phyloP scores from a whole-genome alignment of 2,113 vertebrate genomes.

The Heterotilapia buettikoferi region DNA sequence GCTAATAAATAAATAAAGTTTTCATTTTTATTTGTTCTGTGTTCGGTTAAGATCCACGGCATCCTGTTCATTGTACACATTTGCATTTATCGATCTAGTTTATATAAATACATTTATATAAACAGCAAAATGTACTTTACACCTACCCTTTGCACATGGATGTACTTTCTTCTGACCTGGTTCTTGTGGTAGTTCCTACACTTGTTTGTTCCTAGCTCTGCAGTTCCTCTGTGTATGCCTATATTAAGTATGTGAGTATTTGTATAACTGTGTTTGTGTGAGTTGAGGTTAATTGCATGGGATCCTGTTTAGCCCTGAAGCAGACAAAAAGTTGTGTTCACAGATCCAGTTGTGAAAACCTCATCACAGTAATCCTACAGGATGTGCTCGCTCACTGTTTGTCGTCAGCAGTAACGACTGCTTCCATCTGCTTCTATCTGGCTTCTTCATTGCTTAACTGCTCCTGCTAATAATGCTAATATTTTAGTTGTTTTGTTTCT shows the following conservation, averaged over 20 bases:
- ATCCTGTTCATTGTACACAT: not conserved
- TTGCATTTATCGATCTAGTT: constrained; percentile 23
- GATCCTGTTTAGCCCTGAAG: not conserved
- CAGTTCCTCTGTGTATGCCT: not conserved
- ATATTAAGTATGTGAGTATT: not conserved
- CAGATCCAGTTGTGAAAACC: constrained; percentile 26
- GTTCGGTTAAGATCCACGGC: not conserved
- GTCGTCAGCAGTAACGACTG: constrained; percentile 18
- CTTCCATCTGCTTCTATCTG: constrained; percentile 22
- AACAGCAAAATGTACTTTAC: not conserved
- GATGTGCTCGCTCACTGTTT: constrained; percentile 6
- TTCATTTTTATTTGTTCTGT: not conserved
- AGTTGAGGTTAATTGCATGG: constrained; percentile 26
- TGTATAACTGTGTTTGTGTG: not conserved
- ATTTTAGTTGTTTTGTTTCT: constrained; percentile 3
- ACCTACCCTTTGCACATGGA: constrained; percentile 1
- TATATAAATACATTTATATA: constrained; percentile 31
- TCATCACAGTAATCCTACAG: not conserved
- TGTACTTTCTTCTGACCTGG: not conserved
- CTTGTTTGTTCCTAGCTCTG: not conserved
- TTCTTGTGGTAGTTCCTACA: not conserved
- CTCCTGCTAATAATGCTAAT: constrained; percentile 15
- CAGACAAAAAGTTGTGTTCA: not conserved
- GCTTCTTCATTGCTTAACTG: constrained; percentile 36
- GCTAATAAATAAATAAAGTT: not conserved